Percentiles rank a stretch among this genome's conserved stretches.
These are phyloP conservation scores for Saccopteryx bilineata DNA, from an alignment of 2,113 vertebrate species.

Conservation along the genomic window DNA sequence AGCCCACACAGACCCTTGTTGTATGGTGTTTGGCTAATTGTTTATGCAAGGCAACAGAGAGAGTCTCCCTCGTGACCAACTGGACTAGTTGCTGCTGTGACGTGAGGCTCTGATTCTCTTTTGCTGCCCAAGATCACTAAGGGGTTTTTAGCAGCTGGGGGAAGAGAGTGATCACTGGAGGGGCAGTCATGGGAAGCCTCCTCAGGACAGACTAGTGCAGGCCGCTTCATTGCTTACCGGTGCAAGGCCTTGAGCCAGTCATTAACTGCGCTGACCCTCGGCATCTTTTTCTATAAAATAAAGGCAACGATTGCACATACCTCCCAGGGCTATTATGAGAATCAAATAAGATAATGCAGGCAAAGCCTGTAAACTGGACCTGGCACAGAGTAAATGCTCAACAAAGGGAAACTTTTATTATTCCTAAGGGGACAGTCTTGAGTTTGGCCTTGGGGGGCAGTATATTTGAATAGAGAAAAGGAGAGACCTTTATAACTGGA, in stretches of 20 bases:
- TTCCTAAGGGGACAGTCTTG: background rate
- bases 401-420: background rate
- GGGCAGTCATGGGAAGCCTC: background rate
- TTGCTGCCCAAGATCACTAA: background rate
- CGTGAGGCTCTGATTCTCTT: background rate
- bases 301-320: background rate
- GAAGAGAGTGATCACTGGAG: background rate
- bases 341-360: background rate
- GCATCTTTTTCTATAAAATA: background rate
- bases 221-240: background rate
- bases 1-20: background rate
- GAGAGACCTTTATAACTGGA: background rate
- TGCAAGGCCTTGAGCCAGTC: background rate
- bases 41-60: background rate
- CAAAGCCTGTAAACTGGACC: background rate
- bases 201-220: background rate
- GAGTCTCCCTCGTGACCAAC: background rate
- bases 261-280: background rate
- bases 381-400: background rate
- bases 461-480: background rate
- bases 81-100: background rate
- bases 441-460: background rate
- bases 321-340: background rate
- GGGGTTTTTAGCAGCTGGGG: background rate
- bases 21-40: background rate